Evolutionary conservation across 1,140 invertebrate species (phyloP).

Genomic region (Luehdorfia chinensis): DNA sequence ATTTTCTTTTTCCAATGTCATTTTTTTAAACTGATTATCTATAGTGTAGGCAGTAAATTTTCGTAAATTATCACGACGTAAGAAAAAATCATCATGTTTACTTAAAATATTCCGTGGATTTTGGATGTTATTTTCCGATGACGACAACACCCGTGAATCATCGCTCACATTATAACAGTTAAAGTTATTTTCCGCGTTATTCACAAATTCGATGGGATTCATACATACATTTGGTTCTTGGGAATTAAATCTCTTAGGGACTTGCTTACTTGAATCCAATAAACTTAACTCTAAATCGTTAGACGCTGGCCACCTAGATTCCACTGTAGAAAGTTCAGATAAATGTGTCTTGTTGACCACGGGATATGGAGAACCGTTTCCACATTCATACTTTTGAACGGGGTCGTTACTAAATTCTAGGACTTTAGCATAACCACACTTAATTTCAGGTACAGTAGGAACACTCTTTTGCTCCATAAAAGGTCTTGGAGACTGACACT

Average conservation of each 20-base stretch:
- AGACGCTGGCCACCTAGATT: slow-evolving; percentile 36
- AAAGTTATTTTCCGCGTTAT: not conserved
- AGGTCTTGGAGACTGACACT: slow-evolving; percentile 63
- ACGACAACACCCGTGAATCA: slow-evolving; percentile 21
- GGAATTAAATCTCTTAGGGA: slow-evolving; percentile 19
- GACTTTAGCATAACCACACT: slow-evolving; percentile 22
- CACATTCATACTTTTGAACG: slow-evolving; percentile 45
- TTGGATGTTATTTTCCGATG: slow-evolving; percentile 34
- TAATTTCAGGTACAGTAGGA: slow-evolving; percentile 18
- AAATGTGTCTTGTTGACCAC: slow-evolving; percentile 39
- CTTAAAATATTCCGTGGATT: slow-evolving; percentile 37
- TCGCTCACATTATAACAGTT: not conserved
- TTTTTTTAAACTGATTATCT: slow-evolving; percentile 32
- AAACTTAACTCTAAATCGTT: slow-evolving; percentile 62
- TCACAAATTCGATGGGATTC: not conserved
- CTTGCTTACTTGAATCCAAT: slow-evolving; percentile 39
- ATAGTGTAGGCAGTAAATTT: slow-evolving; percentile 28
- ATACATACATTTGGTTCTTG: not conserved
- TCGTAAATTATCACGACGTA: slow-evolving; percentile 44
- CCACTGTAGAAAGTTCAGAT: slow-evolving; percentile 22
- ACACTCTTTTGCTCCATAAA: slow-evolving; percentile 42
- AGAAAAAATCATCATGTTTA: slow-evolving; percentile 53
- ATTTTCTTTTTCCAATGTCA: slow-evolving; percentile 50
- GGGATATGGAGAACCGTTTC: slow-evolving; percentile 54
- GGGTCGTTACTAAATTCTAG: slow-evolving; percentile 45